phyloP scores from a whole-genome alignment of 2,888 invertebrate genomes.

The Phoronis australis region DNA sequence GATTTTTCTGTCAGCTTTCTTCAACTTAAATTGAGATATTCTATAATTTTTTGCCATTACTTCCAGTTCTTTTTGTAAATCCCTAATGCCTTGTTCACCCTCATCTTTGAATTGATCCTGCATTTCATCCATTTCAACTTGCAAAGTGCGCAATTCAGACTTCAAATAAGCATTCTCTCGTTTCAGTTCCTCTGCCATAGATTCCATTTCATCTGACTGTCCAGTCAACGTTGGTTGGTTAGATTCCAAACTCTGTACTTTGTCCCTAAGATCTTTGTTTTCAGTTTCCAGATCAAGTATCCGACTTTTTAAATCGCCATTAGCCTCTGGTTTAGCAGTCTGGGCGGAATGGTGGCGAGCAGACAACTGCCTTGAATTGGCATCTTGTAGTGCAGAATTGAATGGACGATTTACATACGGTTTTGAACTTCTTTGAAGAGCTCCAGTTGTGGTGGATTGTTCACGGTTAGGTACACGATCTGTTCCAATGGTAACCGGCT shows the following conservation, averaged over 20 bases:
- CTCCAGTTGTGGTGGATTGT: no score
- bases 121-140: conserved; percentile 98
- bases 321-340: no score
- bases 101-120: conserved; percentile 87
- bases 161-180: conserved; percentile 94
- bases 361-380: no score
- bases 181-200: conserved; percentile 51
- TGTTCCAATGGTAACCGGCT: no score
- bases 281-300: conserved; percentile 1
- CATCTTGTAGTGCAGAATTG: no score
- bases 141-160: conserved; percentile 84
- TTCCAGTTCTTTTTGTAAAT: conserved; percentile 89
- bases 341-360: no score
- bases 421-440: no score
- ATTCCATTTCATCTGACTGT: conserved; percentile 10
- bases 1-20: conserved; percentile 83
- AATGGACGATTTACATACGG: no score
- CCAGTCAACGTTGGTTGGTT: conserved; percentile 7
- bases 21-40: conserved; percentile 93
- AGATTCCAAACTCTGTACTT: conserved; percentile 2
- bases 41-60: conserved; percentile 96
- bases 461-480: no score
- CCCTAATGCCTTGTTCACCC: conserved; percentile 87
- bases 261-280: neutral
- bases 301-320: no score